Percentiles rank a stretch among this genome's conserved stretches.
Conservation (phyloP, 2,888 invertebrate genomes). For the Cephonodes hylas region DNA sequence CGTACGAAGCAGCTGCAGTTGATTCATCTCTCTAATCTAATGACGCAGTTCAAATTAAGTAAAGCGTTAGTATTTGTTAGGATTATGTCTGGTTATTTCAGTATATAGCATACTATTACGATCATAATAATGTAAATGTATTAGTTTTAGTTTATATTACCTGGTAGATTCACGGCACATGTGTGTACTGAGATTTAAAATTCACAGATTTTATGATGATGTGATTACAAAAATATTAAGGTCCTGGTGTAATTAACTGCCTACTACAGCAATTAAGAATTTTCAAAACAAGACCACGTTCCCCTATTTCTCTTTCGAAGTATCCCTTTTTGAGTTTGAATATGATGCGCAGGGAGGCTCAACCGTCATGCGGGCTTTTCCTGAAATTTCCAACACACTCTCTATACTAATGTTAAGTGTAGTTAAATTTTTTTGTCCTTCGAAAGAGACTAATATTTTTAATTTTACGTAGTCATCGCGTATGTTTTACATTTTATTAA, state of each 20-base stretch:
- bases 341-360: neutral
- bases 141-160: too few species aligned
- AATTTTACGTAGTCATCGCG: neutral
- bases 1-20: neutral
- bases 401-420: neutral
- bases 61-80: too few species aligned
- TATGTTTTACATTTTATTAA: neutral
- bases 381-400: neutral
- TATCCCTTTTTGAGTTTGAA: neutral
- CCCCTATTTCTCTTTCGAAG: slow-evolving; percentile 7
- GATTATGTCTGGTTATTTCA: too few species aligned
- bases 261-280: neutral
- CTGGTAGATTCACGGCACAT: too few species aligned
- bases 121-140: too few species aligned
- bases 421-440: neutral
- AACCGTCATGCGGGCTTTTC: neutral
- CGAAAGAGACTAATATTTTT: neutral
- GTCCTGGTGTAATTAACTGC: too few species aligned
- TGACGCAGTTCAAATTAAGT: too few species aligned
- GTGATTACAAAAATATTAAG: too few species aligned
- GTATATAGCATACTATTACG: too few species aligned
- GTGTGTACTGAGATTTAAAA: too few species aligned
- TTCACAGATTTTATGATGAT: too few species aligned
- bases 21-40: too few species aligned
- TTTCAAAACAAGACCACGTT: neutral